Evolutionary conservation across 2,113 vertebrate species (phyloP).

Genomic region (Promerops cafer): DNA sequence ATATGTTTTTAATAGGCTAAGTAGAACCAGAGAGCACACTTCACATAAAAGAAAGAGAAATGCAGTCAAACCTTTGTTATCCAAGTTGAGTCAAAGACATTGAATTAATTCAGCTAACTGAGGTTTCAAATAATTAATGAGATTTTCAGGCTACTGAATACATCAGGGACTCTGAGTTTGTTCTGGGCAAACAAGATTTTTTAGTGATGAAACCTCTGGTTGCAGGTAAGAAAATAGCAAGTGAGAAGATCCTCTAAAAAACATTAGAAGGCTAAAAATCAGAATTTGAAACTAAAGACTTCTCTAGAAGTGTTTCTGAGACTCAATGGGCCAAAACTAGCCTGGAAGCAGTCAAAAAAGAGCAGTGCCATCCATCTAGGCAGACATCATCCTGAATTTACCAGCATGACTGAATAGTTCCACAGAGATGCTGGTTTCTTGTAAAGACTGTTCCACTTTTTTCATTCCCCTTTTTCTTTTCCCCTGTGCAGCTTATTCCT

Average conservation of each 20-base stretch:
- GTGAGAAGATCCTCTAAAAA: not conserved
- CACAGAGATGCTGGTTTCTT: not conserved
- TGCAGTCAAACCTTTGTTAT: constrained; percentile 37
- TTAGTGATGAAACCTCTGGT: not conserved
- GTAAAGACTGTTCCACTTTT: not conserved
- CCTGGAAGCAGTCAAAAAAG: not conserved
- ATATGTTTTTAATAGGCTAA: constrained; percentile 56
- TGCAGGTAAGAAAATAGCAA: not conserved
- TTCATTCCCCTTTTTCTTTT: not conserved
- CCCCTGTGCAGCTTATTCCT: not conserved
- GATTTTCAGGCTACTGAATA: constrained; percentile 4
- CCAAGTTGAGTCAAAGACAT: not conserved
- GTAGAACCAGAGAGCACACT: constrained; percentile 17
- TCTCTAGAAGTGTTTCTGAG: not conserved
- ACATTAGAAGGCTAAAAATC: not conserved
- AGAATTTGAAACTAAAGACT: not conserved
- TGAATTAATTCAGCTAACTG: constrained; percentile 21
- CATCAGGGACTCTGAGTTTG: not conserved
- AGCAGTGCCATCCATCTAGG: not conserved
- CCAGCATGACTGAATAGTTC: not conserved
- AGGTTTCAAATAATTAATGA: constrained; percentile 31
- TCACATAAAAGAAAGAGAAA: constrained; percentile 21
- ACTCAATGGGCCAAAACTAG: not conserved
- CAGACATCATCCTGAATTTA: not conserved
- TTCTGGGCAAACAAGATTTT: not conserved